Evolutionary conservation across 2,888 invertebrate genomes (phyloP).

Genomic region (Lithophane ornitopus): DNA sequence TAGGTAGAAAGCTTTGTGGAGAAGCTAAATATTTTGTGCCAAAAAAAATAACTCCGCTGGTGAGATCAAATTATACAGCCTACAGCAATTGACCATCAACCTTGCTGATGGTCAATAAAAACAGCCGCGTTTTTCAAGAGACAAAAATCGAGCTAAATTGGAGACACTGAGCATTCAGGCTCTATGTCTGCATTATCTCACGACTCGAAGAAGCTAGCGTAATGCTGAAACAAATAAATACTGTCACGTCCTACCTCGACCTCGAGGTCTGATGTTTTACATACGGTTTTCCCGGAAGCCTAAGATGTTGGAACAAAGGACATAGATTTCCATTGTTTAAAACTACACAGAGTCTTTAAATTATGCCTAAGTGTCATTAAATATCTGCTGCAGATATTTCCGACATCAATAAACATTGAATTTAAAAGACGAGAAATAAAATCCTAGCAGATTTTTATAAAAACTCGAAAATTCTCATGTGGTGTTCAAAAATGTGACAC

Average conservation of each 20-base stretch:
- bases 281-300: constrained; percentile 23
- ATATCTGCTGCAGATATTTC: constrained; percentile 4
- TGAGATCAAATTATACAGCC: background rate
- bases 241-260: constrained; percentile 6
- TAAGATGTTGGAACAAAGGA: constrained; percentile 22
- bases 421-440: background rate
- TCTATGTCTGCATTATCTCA: background rate
- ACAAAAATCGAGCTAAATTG: background rate
- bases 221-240: background rate
- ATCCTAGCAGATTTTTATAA: background rate
- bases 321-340: constrained; percentile 42
- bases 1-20: background rate
- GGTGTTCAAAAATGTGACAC: background rate
- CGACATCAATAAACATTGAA: background rate
- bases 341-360: background rate
- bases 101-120: background rate
- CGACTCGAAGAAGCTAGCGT: background rate
- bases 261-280: constrained; percentile 32
- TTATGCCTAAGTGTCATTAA: constrained; percentile 5
- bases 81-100: background rate
- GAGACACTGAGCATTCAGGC: background rate
- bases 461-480: background rate
- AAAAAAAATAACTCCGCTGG: background rate
- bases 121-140: background rate
- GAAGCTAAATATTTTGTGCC: background rate